phyloP scores from a whole-genome alignment of 2,888 invertebrate genomes.

The Caenorhabditis macrosperma region DNA sequence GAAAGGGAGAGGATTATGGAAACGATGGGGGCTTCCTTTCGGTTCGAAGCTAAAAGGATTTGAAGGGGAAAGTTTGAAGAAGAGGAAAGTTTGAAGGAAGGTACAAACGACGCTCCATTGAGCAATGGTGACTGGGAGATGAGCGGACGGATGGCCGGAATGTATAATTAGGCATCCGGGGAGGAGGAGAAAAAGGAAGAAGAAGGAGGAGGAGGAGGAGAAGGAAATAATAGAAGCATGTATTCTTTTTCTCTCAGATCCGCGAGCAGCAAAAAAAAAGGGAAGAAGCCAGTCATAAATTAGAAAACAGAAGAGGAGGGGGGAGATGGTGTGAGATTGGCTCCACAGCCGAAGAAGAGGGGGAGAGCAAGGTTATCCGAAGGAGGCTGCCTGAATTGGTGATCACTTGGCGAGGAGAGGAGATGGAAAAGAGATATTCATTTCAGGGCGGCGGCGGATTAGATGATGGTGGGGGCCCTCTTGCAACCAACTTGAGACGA shows the following conservation, averaged over 20 bases:
- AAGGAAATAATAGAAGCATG: slow-evolving; percentile 40
- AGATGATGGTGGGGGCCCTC: slow-evolving; percentile 13
- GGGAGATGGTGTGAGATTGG: slow-evolving; percentile 36
- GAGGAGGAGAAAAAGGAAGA: slow-evolving; percentile 12
- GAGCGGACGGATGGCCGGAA: slow-evolving; percentile 39
- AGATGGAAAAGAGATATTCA: slow-evolving; percentile 39
- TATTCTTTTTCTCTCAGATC: slow-evolving; percentile 38
- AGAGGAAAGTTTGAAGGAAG: neutral
- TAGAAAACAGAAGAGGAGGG: slow-evolving; percentile 43
- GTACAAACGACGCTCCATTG: slow-evolving; percentile 35
- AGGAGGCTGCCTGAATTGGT: slow-evolving; percentile 45
- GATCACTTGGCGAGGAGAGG: slow-evolving; percentile 36
- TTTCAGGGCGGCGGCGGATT: slow-evolving; percentile 56
- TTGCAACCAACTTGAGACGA: slow-evolving; percentile 28
- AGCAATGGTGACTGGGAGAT: slow-evolving; percentile 22
- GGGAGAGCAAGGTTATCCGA: slow-evolving; percentile 45
- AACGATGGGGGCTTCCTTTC: slow-evolving; percentile 5
- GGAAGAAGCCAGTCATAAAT: slow-evolving; percentile 43
- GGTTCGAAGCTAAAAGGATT: neutral
- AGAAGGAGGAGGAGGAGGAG: slow-evolving; percentile 4
- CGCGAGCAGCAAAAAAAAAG: neutral
- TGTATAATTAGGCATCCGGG: slow-evolving; percentile 54
- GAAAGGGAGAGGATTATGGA: slow-evolving; percentile 10
- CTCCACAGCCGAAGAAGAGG: neutral
- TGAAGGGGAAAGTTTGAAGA: slow-evolving; percentile 28